Conservation (phyloP, 2,888 invertebrate species). For the Piscicola geometra region DNA sequence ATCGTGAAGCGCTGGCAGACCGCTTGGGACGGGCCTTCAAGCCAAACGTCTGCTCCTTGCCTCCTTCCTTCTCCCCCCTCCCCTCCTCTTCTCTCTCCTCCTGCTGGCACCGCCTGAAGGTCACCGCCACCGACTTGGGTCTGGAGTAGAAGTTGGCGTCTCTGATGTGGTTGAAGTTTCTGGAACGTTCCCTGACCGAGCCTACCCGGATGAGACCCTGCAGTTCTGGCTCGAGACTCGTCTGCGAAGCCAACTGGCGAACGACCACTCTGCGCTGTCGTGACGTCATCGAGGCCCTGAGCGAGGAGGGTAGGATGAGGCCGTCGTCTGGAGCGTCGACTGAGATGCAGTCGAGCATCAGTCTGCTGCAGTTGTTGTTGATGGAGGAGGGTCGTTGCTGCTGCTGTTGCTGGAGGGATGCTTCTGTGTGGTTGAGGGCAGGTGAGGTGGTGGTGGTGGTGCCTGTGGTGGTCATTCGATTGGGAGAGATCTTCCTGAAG, state of each 20-base stretch:
- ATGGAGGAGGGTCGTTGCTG: background rate
- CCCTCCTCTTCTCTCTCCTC: background rate
- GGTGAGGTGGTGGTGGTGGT: too few species aligned
- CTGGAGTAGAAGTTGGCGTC: background rate
- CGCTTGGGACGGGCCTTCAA: background rate
- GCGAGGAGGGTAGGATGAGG: constrained; percentile 42
- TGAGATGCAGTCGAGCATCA: constrained; percentile 40
- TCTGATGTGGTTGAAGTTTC: constrained; percentile 14
- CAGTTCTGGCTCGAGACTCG: constrained; percentile 20
- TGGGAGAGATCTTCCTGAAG: too few species aligned
- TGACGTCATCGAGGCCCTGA: constrained; percentile 41
- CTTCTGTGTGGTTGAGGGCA: too few species aligned
- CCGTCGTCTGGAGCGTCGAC: constrained; percentile 42
- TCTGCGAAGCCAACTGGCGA: background rate
- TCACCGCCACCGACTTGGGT: background rate
- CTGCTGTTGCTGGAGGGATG: background rate
- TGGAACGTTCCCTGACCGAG: constrained; percentile 25
- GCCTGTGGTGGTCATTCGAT: too few species aligned
- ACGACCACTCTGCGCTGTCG: constrained; percentile 22
- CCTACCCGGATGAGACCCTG: constrained; percentile 23
- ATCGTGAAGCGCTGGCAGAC: background rate
- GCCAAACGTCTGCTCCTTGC: background rate
- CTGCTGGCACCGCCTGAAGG: background rate
- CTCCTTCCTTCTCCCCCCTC: background rate
- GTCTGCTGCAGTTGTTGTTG: background rate